phyloP scores from a whole-genome alignment of 2,888 invertebrate genomes.

The Aporophyla lueneburgensis region DNA sequence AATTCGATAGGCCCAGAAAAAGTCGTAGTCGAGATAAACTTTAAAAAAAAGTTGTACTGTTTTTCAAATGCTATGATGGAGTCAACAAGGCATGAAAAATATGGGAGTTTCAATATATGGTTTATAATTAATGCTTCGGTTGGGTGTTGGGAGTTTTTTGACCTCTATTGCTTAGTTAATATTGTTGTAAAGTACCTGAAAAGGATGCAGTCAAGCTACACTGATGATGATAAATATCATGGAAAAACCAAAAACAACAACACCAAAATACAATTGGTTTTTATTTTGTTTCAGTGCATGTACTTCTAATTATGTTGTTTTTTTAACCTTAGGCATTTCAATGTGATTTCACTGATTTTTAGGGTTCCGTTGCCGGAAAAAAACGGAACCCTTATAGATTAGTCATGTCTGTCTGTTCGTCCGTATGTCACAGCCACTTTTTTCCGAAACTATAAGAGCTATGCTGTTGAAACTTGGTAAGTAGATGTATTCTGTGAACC shows the following conservation, averaged over 20 bases:
- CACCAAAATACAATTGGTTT: background rate
- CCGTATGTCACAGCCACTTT: too few relatives aligned
- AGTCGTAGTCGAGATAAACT: too few relatives aligned
- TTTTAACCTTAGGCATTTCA: background rate
- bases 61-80: background rate
- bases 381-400: too few relatives aligned
- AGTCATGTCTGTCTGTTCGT: too few relatives aligned
- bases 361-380: too few relatives aligned
- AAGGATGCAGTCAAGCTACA: background rate
- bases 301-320: background rate
- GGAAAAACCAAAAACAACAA: background rate
- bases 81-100: constrained; percentile 6
- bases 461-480: too few relatives aligned
- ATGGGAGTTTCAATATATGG: background rate
- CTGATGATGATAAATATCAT: background rate
- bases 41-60: too few relatives aligned
- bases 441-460: too few relatives aligned
- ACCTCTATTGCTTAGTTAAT: background rate
- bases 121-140: background rate
- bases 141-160: background rate
- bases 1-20: background rate
- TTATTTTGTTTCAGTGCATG: background rate
- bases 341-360: background rate
- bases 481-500: too few relatives aligned
- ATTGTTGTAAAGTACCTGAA: background rate